A percentile compares a stretch with the other conserved stretches of the same genome.
Evolutionary conservation across 2,888 invertebrate species (phyloP).

Genomic region (Drosophila ezoana): DNA sequence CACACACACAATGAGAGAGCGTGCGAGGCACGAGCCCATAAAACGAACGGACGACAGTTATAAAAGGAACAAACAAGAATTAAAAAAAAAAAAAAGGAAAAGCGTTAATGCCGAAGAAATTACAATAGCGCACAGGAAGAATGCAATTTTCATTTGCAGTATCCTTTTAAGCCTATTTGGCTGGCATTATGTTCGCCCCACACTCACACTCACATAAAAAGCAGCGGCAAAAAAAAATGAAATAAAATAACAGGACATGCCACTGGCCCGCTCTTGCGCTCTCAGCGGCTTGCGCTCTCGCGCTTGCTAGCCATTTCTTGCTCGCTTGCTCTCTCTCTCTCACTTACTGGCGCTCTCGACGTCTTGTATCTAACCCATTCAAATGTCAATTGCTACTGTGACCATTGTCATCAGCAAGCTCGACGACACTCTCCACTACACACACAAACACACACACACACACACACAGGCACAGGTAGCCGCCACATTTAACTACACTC

Average conservation of each 20-base stretch:
- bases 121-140: conserved; percentile 59
- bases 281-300: conserved; percentile 11
- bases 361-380: conserved; percentile 43
- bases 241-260: conserved; percentile 36
- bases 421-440: conserved; percentile 12
- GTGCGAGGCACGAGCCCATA: conserved; percentile 40
- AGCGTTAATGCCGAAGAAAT: conserved; percentile 22
- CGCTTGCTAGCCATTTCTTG: conserved; percentile 26
- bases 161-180: conserved; percentile 50
- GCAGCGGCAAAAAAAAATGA: conserved; percentile 31
- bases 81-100: not conserved
- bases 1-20: not conserved
- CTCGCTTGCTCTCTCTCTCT: conserved; percentile 3
- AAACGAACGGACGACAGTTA: conserved; percentile 25
- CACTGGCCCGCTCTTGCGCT: conserved; percentile 30
- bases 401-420: conserved; percentile 55
- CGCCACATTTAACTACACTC: not conserved
- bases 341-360: conserved; percentile 27
- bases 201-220: conserved; percentile 15
- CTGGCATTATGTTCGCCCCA: conserved; percentile 57
- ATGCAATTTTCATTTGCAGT: conserved; percentile 67
- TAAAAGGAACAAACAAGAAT: not conserved
- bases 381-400: conserved; percentile 50
- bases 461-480: not conserved
- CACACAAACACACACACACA: conserved; percentile 4